Percentiles rank a stretch among this genome's conserved stretches.
Evolutionary conservation across 2,888 invertebrate species (phyloP).

Genomic region (Ecliptopera silaceata): DNA sequence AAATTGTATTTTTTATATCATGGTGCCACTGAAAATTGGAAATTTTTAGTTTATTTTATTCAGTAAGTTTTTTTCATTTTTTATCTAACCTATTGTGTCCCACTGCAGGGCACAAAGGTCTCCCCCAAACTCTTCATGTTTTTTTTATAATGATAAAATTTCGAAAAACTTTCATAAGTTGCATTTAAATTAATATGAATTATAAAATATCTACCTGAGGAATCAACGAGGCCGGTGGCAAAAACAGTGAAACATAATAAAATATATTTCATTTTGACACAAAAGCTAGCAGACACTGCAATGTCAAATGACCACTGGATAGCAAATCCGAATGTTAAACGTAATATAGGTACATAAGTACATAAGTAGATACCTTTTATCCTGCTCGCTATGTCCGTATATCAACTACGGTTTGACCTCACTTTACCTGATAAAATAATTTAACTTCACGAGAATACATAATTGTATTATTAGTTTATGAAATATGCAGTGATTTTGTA

Average conservation of each 20-base stretch:
- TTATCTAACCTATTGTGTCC: no score
- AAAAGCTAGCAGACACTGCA: conserved; percentile 3
- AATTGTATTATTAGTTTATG: no score
- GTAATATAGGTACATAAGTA: conserved; percentile 14
- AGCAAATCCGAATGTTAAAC: conserved; percentile 11
- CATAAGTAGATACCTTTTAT: background rate
- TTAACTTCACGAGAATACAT: background rate
- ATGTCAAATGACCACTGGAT: conserved; percentile 19
- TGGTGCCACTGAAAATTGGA: no score
- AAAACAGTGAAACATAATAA: conserved; percentile 2
- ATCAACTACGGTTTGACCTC: background rate
- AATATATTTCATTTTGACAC: conserved; percentile 15
- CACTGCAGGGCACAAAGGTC: no score
- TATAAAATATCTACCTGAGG: background rate
- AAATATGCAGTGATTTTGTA: no score
- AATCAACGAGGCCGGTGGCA: conserved; percentile 4
- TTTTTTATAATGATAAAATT: no score
- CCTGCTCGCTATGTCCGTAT: conserved; percentile 5
- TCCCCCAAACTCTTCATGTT: no score
- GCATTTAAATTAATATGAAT: background rate
- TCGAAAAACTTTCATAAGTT: no score
- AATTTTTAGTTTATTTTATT: no score
- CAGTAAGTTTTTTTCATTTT: no score
- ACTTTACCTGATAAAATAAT: background rate
- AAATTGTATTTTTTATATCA: no score